Conservation (phyloP, 1,140 invertebrate species). For the Melipona quadrifasciata region DNA sequence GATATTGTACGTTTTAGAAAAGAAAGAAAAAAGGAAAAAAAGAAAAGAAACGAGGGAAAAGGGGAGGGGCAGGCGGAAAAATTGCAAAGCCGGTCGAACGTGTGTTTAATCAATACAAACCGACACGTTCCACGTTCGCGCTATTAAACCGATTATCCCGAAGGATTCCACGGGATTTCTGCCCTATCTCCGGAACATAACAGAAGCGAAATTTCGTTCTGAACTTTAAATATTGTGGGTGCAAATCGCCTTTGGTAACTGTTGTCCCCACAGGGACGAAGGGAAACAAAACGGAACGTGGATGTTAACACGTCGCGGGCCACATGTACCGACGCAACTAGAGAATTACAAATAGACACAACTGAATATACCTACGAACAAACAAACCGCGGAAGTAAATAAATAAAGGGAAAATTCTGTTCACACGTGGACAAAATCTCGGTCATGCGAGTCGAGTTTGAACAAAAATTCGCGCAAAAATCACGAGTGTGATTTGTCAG, state of each 20-base stretch:
- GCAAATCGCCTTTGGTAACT: conserved; percentile 25
- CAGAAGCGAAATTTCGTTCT: conserved; percentile 34
- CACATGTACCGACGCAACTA: not conserved
- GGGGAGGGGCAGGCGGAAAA: not conserved
- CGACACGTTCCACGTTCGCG: not conserved
- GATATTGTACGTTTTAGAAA: not conserved
- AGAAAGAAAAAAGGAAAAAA: not conserved
- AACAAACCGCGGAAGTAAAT: not conserved
- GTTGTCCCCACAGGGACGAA: conserved; percentile 13
- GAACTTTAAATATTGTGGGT: conserved; percentile 38
- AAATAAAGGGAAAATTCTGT: not conserved
- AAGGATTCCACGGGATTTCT: not conserved
- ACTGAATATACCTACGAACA: not conserved
- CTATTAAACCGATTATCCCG: conserved; percentile 9
- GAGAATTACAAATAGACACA: not conserved
- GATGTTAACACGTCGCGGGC: not conserved
- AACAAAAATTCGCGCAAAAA: not conserved
- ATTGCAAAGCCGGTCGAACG: not conserved
- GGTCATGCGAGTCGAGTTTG: too few species aligned
- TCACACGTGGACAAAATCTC: not conserved
- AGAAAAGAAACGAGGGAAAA: not conserved
- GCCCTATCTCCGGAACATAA: not conserved
- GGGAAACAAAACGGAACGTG: not conserved
- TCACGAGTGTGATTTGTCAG: not conserved
- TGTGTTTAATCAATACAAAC: not conserved